Conservation (phyloP, 2,888 invertebrate genomes). For the Trichogramma dendrolimi region DNA sequence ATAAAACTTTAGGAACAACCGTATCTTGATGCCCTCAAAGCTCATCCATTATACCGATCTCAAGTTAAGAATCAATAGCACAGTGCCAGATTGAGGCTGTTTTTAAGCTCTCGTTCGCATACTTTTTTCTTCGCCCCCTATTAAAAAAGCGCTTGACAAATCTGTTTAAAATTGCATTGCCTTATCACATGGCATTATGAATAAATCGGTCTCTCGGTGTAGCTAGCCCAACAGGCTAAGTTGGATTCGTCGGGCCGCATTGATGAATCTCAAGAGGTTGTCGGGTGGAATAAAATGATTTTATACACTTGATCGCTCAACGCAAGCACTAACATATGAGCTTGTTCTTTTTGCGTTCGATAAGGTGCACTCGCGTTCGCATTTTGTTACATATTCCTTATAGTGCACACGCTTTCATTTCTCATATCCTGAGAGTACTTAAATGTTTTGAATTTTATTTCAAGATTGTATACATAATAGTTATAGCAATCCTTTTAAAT, state of each 20-base stretch:
- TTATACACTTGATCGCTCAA: too few relatives aligned
- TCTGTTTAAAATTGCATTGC: constrained; percentile 17
- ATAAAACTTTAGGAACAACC: neutral
- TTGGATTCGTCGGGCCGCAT: constrained; percentile 15
- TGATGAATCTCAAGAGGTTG: constrained; percentile 6
- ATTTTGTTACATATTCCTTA: neutral
- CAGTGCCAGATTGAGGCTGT: neutral
- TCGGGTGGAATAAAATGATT: neutral
- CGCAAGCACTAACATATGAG: too few relatives aligned
- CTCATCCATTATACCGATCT: constrained; percentile 18
- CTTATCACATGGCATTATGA: constrained; percentile 42
- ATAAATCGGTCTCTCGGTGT: constrained; percentile 48
- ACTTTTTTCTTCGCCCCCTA: neutral
- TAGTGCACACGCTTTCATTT: neutral
- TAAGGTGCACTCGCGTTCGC: too few relatives aligned
- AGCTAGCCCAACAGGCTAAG: constrained; percentile 37
- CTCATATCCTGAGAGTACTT: neutral
- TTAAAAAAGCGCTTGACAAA: neutral
- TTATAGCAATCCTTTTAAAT: neutral
- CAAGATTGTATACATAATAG: neutral
- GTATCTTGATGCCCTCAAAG: neutral
- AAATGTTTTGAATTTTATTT: neutral
- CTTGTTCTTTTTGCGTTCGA: too few relatives aligned
- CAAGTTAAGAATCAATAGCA: constrained; percentile 26
- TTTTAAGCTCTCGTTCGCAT: neutral